Evolutionary conservation across 2,888 invertebrate species (phyloP).

Genomic region (Scrobipalpa atriplicella): DNA sequence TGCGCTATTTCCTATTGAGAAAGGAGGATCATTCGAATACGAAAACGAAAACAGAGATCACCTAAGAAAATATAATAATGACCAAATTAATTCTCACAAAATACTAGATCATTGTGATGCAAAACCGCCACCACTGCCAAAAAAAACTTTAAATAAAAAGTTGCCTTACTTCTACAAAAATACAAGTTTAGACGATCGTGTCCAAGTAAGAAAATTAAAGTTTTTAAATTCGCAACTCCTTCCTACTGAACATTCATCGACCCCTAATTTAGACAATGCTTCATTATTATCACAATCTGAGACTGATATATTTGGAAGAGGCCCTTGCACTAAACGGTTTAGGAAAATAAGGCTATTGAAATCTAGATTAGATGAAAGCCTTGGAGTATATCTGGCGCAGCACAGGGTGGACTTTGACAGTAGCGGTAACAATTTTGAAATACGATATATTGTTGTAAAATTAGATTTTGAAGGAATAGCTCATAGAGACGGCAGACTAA

Average conservation of each 20-base stretch:
- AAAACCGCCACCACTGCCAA: conserved; percentile 75
- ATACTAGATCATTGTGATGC: conserved; percentile 63
- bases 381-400: conserved; percentile 88
- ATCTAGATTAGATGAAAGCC: conserved; percentile 85
- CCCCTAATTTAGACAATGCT: conserved; percentile 57
- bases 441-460: conserved; percentile 84
- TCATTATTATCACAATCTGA: conserved; percentile 60
- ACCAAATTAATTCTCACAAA: conserved; percentile 45
- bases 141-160: conserved; percentile 73
- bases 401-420: conserved; percentile 81
- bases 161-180: conserved; percentile 73
- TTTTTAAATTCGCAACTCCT: conserved; percentile 74
- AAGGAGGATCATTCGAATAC: conserved; percentile 60
- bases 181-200: conserved; percentile 75
- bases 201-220: conserved; percentile 77
- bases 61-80: conserved; percentile 47
- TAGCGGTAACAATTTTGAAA: conserved; percentile 81
- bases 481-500: conserved; percentile 90
- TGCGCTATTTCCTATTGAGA: conserved; percentile 72
- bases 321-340: conserved; percentile 84
- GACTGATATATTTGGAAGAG: conserved; percentile 77
- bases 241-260: conserved; percentile 62
- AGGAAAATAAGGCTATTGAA: conserved; percentile 86
- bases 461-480: conserved; percentile 86
- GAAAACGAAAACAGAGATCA: conserved; percentile 59